Evolutionary conservation across 2,888 invertebrate species (phyloP).

Genomic region (Buathra laborator): DNA sequence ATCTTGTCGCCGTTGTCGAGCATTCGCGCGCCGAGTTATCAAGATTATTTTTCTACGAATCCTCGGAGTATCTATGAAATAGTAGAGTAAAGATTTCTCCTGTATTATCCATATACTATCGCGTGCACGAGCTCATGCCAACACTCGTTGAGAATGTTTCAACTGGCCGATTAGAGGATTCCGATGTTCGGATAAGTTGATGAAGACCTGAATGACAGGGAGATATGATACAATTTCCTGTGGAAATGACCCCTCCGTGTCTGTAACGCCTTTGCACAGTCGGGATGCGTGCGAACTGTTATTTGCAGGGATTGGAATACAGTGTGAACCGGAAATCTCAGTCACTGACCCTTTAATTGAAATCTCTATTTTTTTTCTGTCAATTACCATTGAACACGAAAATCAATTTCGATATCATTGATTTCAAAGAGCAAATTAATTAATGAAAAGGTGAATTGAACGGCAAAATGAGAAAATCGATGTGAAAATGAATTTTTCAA

Average conservation of each 20-base stretch:
- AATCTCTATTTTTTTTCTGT: neutral
- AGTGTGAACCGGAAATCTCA: neutral
- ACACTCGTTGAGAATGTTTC: conserved; percentile 20
- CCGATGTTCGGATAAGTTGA: conserved; percentile 35
- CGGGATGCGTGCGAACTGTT: neutral
- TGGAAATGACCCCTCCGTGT: conserved; percentile 48
- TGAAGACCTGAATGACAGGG: conserved; percentile 48
- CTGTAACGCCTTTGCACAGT: conserved; percentile 2
- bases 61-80: neutral
- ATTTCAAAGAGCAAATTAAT: too few species aligned
- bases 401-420: neutral
- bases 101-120: conserved; percentile 18
- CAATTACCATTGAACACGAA: neutral
- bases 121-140: conserved; percentile 27
- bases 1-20: conserved; percentile 9
- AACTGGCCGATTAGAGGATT: conserved; percentile 15
- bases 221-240: conserved; percentile 58
- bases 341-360: neutral
- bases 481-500: neutral
- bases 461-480: neutral
- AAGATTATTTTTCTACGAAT: neutral
- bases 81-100: conserved; percentile 16
- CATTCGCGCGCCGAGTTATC: conserved; percentile 29
- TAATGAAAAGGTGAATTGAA: neutral
- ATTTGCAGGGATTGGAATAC: neutral